These are phyloP conservation scores for Phyto melanocephala DNA, from an alignment of 2,888 invertebrate species.

Conservation along the genomic window DNA sequence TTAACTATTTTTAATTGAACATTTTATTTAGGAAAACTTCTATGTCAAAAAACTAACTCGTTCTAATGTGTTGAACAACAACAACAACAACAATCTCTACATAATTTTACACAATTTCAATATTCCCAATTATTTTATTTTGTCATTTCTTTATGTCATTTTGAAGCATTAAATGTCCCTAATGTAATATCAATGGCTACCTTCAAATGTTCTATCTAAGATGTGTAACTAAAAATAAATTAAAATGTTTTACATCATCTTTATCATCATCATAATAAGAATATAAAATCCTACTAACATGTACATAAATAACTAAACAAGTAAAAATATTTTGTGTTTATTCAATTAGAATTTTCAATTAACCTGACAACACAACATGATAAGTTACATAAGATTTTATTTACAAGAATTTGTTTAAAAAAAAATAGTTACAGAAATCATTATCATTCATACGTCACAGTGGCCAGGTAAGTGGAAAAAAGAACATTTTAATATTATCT, in stretches of 20 bases:
- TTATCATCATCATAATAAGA: not conserved
- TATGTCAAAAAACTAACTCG: too few species aligned
- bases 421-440: not conserved
- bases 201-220: not conserved
- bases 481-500: not conserved
- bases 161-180: too few species aligned
- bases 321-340: too few species aligned
- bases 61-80: too few species aligned
- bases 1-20: too few species aligned
- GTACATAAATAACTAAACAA: not conserved
- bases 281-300: not conserved
- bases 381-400: not conserved
- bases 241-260: too few species aligned
- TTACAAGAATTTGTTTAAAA: not conserved
- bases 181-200: not conserved
- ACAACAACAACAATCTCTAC: too few species aligned
- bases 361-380: not conserved
- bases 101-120: too few species aligned
- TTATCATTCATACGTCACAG: not conserved
- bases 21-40: too few species aligned
- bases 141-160: too few species aligned
- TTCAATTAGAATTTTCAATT: conserved; percentile 16
- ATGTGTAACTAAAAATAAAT: not conserved
- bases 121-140: too few species aligned
- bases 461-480: not conserved